These are phyloP conservation scores for Protonemura montana DNA, from an alignment of 2,888 invertebrate species.

Conservation along the genomic window DNA sequence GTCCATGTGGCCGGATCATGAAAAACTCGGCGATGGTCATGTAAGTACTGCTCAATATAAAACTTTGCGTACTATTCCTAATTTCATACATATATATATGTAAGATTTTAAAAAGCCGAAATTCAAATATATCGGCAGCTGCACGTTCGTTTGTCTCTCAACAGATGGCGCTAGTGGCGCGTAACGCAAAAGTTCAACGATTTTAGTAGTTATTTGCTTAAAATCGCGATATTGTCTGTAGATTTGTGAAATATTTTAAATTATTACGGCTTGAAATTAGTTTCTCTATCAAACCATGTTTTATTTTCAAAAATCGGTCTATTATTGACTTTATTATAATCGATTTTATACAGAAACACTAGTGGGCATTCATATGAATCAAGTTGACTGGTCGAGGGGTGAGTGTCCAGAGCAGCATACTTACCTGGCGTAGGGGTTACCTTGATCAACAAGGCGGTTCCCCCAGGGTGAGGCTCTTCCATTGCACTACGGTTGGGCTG, in stretches of 20 bases:
- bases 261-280: not conserved
- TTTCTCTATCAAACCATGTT: not conserved
- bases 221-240: not conserved
- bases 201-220: not conserved
- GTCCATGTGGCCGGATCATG: constrained; percentile 97
- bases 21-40: constrained; percentile 96
- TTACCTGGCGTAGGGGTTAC: constrained; percentile 66
- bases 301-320: not conserved
- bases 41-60: no score
- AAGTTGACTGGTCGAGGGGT: no score
- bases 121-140: not conserved
- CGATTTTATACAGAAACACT: no score
- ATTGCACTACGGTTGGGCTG: constrained; percentile 78
- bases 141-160: not conserved
- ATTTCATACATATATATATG: not conserved
- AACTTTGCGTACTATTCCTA: constrained; percentile 9
- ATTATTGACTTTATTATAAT: not conserved
- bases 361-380: no score
- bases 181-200: not conserved
- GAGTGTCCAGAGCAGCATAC: constrained; percentile 49
- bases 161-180: not conserved
- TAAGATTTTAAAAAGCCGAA: no score
- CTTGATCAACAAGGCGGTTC: constrained; percentile 76
- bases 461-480: constrained; percentile 74
- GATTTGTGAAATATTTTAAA: not conserved